Conservation (phyloP, 2,888 invertebrate genomes). For the Oligia strigilis region DNA sequence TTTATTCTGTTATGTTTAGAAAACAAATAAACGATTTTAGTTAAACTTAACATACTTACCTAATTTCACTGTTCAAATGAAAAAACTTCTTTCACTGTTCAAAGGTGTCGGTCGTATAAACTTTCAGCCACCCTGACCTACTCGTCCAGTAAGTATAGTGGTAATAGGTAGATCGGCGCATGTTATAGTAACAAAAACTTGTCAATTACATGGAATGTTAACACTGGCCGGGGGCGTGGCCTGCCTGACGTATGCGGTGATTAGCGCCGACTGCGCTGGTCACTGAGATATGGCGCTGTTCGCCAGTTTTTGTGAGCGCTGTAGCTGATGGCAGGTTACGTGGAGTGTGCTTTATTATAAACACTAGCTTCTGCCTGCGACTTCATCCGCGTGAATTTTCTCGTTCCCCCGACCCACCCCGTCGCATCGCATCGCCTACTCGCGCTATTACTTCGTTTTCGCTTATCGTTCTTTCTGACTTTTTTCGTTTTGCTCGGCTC, state of each 20-base stretch:
- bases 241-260: constrained; percentile 61
- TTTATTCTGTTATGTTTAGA: background rate
- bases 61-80: background rate
- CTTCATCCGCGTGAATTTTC: background rate
- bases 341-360: constrained; percentile 26
- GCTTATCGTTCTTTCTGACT: background rate
- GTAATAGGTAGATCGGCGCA: background rate
- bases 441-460: background rate
- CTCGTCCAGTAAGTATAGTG: too few species aligned
- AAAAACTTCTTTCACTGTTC: too few species aligned
- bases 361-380: background rate
- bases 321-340: constrained; percentile 29
- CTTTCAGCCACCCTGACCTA: background rate
- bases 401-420: background rate
- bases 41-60: background rate
- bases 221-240: constrained; percentile 44
- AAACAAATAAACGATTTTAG: background rate
- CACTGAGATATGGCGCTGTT: constrained; percentile 65
- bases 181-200: constrained; percentile 53
- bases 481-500: background rate
- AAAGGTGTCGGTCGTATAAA: background rate
- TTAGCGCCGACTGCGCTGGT: constrained; percentile 66
- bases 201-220: constrained; percentile 51
- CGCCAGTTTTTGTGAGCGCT: constrained; percentile 47
- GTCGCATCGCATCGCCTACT: background rate